These are phyloP conservation scores for Girardinichthys multiradiatus DNA, from an alignment of 2,113 vertebrate species.

Conservation along the genomic window DNA sequence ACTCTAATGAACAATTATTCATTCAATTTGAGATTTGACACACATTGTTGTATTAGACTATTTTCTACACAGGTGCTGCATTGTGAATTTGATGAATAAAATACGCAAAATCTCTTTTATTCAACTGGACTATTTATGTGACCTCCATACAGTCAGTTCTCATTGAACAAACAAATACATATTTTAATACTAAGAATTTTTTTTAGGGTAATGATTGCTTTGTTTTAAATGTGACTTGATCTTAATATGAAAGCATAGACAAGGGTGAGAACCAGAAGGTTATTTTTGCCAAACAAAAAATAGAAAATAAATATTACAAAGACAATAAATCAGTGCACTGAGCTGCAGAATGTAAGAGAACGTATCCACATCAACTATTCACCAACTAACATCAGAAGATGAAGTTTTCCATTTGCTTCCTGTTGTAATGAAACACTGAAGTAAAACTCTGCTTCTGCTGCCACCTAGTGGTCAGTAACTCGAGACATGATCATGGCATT, in stretches of 20 bases:
- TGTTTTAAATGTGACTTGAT: neutral
- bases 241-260: too few species aligned
- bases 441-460: slow-evolving; percentile 35
- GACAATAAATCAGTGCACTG: neutral
- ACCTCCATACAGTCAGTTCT: neutral
- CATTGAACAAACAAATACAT: neutral
- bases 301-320: neutral
- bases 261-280: too few species aligned
- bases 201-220: neutral
- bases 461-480: slow-evolving; percentile 45
- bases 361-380: neutral
- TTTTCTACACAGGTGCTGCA: neutral
- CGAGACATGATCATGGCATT: neutral
- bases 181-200: neutral
- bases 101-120: neutral
- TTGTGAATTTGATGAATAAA: neutral
- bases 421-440: neutral
- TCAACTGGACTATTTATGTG: neutral
- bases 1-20: neutral
- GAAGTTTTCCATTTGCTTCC: neutral
- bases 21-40: neutral
- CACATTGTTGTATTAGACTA: neutral
- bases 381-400: neutral
- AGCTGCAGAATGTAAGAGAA: neutral
- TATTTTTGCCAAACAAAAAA: neutral